phyloP scores from a whole-genome alignment of 2,113 vertebrate species.

The Trematomus loennbergii region DNA sequence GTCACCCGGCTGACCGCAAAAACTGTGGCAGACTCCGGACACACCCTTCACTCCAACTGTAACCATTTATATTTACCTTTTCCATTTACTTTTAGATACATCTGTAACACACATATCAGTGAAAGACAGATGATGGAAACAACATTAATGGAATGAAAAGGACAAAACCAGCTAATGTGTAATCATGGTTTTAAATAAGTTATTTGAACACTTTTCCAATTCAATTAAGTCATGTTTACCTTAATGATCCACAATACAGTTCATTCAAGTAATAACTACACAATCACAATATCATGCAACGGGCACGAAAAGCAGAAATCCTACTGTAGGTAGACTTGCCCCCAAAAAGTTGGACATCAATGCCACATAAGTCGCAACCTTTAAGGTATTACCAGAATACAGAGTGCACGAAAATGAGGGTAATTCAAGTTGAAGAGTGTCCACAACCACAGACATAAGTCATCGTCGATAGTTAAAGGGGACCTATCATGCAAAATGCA shows the following conservation, averaged over 20 bases:
- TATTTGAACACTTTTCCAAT: not conserved
- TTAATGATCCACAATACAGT: not conserved
- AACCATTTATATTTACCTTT: constrained; percentile 46
- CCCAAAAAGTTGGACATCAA: too few species aligned
- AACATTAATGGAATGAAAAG: not conserved
- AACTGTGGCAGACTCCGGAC: constrained; percentile 56
- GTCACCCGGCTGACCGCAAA: constrained; percentile 70
- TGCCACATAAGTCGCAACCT: not conserved
- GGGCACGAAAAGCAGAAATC: not conserved
- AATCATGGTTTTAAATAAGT: not conserved
- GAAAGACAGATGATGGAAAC: not conserved
- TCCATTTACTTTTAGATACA: constrained; percentile 4
- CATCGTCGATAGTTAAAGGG: too few species aligned
- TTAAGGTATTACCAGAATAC: not conserved
- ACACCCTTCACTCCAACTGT: constrained; percentile 48
- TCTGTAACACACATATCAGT: not conserved
- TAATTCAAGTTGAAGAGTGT: too few species aligned
- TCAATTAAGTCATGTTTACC: not conserved
- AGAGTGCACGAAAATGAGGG: too few species aligned
- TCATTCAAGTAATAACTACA: not conserved
- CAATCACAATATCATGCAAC: not conserved
- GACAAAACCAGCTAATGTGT: not conserved
- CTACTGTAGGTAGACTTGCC: not conserved
- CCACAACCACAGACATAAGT: too few species aligned
- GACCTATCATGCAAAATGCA: too few species aligned